phyloP scores from a whole-genome alignment of 1,140 invertebrate species.

The Pseudomyrmex sp. region DNA sequence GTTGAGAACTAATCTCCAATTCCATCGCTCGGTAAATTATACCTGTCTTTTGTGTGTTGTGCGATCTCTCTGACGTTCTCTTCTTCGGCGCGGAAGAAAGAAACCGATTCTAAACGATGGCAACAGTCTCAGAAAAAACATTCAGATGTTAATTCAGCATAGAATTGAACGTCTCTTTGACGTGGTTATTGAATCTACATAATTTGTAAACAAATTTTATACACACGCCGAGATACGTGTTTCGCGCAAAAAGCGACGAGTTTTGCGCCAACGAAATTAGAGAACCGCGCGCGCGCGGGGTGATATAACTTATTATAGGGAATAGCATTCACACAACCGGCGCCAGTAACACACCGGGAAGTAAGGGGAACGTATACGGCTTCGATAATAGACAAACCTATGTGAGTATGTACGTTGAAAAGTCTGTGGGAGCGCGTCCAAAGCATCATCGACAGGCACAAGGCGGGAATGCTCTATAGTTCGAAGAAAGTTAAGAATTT shows the following conservation, averaged over 20 bases:
- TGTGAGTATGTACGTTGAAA: constrained; percentile 2
- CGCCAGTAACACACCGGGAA: constrained; percentile 24
- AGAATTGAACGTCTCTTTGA: too few species aligned
- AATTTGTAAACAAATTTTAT: too few species aligned
- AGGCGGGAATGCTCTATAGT: constrained; percentile 75
- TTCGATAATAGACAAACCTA: constrained; percentile 26
- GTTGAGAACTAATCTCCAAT: constrained; percentile 6
- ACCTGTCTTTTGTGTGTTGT: too few species aligned
- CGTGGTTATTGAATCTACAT: too few species aligned
- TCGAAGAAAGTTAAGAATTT: constrained; percentile 83
- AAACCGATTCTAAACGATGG: too few species aligned
- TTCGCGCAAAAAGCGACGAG: neutral
- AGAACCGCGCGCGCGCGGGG: neutral
- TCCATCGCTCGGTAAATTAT: constrained; percentile 3
- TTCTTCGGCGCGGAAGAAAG: too few species aligned
- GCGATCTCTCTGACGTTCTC: too few species aligned
- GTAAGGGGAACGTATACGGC: neutral
- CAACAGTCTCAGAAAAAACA: too few species aligned
- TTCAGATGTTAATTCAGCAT: too few species aligned
- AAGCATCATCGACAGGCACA: constrained; percentile 65
- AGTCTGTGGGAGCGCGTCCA: constrained; percentile 54
- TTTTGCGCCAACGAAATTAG: neutral
- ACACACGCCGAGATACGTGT: too few species aligned
- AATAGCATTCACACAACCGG: constrained; percentile 6
- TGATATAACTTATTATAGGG: constrained; percentile 27